A percentile compares a stretch with the other conserved stretches of the same genome.
Conservation (phyloP, 2,797 vertebrate genomes). For the Nasua narica region DNA sequence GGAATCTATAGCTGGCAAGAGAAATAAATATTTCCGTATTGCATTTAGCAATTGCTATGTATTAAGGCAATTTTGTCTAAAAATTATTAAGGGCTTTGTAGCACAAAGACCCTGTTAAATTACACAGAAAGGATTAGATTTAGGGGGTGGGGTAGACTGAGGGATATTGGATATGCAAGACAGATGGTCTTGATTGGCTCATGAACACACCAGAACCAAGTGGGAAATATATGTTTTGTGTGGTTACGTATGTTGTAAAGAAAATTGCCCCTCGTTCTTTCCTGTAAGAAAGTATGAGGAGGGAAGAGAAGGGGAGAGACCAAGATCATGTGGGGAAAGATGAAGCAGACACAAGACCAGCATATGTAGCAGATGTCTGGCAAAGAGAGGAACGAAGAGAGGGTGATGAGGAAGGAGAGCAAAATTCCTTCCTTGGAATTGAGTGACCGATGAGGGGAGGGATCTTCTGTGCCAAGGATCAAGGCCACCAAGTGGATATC, state of each 20-base stretch:
- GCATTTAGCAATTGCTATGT: constrained; percentile 72
- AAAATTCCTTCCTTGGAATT: constrained; percentile 27
- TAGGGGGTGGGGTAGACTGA: constrained; percentile 31
- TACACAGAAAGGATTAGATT: constrained; percentile 70
- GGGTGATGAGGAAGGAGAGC: background rate
- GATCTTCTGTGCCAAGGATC: background rate
- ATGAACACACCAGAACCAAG: constrained; percentile 54
- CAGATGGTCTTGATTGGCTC: constrained; percentile 66
- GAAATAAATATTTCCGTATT: constrained; percentile 71
- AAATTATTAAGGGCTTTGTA: constrained; percentile 70
- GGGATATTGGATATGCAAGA: constrained; percentile 64
- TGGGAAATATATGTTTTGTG: constrained; percentile 58
- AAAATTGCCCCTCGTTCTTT: constrained; percentile 66
- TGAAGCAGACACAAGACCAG: constrained; percentile 56
- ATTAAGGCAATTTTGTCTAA: constrained; percentile 69
- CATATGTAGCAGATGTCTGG: constrained; percentile 63
- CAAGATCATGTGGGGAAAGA: constrained; percentile 44
- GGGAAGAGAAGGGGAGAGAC: background rate
- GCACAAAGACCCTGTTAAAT: constrained; percentile 65
- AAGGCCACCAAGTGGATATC: background rate
- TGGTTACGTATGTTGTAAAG: constrained; percentile 71
- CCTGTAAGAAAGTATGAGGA: constrained; percentile 48
- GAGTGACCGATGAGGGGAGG: constrained; percentile 21
- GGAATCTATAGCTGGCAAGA: constrained; percentile 49
- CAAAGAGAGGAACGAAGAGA: background rate